Percentiles rank a stretch among this genome's conserved stretches.
Evolutionary conservation across 2,797 vertebrate genomes (phyloP).

Genomic region (Buceros bicornis): DNA sequence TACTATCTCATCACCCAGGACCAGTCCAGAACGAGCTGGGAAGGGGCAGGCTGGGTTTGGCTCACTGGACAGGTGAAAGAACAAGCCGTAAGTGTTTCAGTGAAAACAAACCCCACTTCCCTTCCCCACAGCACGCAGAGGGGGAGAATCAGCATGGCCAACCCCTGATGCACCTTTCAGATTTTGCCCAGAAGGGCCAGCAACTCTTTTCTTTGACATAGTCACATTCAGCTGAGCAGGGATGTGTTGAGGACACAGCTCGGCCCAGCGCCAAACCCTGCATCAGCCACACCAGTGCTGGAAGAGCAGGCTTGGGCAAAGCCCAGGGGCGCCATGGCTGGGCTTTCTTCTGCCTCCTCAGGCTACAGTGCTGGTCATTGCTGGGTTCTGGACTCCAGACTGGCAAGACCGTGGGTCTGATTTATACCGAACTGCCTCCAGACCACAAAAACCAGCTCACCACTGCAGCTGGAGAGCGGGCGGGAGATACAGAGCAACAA

Average conservation of each 20-base stretch:
- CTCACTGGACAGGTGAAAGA: neutral
- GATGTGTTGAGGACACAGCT: neutral
- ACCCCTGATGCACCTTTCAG: neutral
- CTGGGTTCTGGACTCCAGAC: conserved; percentile 15
- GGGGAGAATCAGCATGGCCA: neutral
- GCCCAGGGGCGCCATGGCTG: neutral
- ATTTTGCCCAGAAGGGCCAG: neutral
- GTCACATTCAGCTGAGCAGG: neutral
- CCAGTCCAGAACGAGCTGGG: neutral
- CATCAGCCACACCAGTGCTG: neutral
- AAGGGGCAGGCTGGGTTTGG: neutral
- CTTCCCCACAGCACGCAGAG: neutral
- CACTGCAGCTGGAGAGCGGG: neutral
- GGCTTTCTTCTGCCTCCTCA: neutral
- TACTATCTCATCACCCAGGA: neutral
- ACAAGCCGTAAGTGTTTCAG: neutral
- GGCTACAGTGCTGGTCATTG: neutral
- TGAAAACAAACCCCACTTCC: neutral
- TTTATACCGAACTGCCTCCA: conserved; percentile 37
- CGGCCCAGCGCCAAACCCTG: neutral
- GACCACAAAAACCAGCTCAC: conserved; percentile 36
- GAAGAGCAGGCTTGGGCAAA: neutral
- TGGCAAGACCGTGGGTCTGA: conserved; percentile 30
- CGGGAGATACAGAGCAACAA: conserved; percentile 21
- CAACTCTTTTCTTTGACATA: neutral